Evolutionary conservation across 2,113 vertebrate genomes (phyloP), one percentile per base, ranked within the genome.

Genomic region (Thunnus maccoyii): DNA sequence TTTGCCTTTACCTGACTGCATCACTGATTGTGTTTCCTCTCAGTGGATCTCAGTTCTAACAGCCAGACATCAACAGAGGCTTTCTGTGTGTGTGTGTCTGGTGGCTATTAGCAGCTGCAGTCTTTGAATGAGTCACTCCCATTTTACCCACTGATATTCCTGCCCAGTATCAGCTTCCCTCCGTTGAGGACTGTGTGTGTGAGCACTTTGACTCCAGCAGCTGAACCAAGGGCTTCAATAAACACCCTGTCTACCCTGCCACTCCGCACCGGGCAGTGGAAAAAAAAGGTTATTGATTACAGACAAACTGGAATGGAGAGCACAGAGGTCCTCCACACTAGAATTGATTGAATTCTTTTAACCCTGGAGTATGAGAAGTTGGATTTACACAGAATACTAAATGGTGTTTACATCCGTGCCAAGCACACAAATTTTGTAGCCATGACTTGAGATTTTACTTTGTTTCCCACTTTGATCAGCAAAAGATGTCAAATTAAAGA

Each of bases 41-140:
- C 48, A 84, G 74, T 52, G 18, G 52, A 11, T 78, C 60, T 79
- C 72, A 46, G 48, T 48, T 63, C 61, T 22, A 64, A 48, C 60
- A 78, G 70, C n/a, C 13, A 52, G 71, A 78, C 68, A 77, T 77
- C 78, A 87, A 77, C 74, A 78, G 65, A 86, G 55, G 54, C 76
- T 52, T 75, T 55, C 20, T 65, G 36, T 62, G 68, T 63, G 68
- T 63, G 27, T 61, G 41, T 55, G 74, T 77, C 60, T 73, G 36
- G 60, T 69, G 32, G 73, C 80, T 83, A 75, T 80, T 60, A 75
- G 76, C 85, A 89, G 82, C 89, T 90, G 87, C 73, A 65, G 66
- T 74, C 77, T 66, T 22, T 77, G 46, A 90, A 86, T 83, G 80
- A 81, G 69, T 85, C 63, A 64, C 63, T 85, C 83, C 47, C 73